Base-by-base conservation (phyloP, 2,797 vertebrate genomes). In the Bradypodion pumilum region DNA sequence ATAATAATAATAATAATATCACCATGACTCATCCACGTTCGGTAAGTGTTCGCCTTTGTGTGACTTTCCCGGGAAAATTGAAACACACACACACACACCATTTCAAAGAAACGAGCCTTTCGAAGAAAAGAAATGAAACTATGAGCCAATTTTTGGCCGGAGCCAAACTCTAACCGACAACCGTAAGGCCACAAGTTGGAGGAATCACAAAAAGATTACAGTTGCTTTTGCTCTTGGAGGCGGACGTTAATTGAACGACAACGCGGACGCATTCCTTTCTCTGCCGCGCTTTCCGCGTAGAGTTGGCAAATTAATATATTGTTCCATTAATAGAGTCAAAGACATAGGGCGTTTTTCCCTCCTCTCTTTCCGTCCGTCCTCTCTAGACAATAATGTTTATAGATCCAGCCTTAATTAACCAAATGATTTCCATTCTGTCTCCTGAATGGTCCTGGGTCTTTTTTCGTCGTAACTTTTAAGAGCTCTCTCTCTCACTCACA, bases 381-480 rank as follows among this genome's bases (percentile, higher is more conserved):
- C 65, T 23, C 29, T 32, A 63, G 85, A 74, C 84, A 3, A 25
- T 65, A 8, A 46, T 37, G 90, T 94, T 92, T 88, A 94, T 91
- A 86, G 87, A 69, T 84, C 88, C 89, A 85, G 90, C 91, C 83
- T 93, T 95, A 95, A 95, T 95, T 95, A 96, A 95, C 88, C 92
- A 89, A 93, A 93, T 90, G 70, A 91, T 96, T 94, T 93, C 93
- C 93, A 93, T 94, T 90, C 90, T 82, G 88, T 91, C 88, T 92
- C 84, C 80, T 78, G 90, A 87, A 86, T 81, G 85, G 95, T 93
- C 92, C 90, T 75, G 89, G 80, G 88, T 92, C 81, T 90, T 89
- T 86, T 90, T 32, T 85, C 69, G 93, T 89, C 89, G 69, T 16
- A 35, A 81, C 91, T 95, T 91, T 90, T 90, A 86, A 91, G 91